Conservation (phyloP, 1,140 invertebrate genomes). For the Tetramorium parvispinum region DNA sequence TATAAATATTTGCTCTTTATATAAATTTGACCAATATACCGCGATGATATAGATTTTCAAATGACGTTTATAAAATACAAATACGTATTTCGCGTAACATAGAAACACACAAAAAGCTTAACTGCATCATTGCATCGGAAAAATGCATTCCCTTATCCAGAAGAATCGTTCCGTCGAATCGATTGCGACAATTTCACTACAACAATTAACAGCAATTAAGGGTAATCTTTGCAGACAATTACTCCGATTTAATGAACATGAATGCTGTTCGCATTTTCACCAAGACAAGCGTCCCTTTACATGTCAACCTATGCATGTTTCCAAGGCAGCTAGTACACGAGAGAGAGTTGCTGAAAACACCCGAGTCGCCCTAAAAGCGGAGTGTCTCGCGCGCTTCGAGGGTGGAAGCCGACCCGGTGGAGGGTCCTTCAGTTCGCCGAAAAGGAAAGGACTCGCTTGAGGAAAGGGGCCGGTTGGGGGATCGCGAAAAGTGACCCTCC, state of each 20-base stretch:
- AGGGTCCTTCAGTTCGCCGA: slow-evolving; percentile 68
- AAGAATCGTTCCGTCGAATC: not conserved
- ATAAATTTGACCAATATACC: not conserved
- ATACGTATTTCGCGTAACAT: not conserved
- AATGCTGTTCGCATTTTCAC: not conserved
- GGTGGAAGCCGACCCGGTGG: slow-evolving; percentile 63
- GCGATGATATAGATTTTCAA: not conserved
- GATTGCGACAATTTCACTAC: not conserved
- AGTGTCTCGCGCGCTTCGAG: slow-evolving; percentile 61
- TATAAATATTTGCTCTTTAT: not conserved
- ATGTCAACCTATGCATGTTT: not conserved
- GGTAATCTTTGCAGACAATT: not conserved
- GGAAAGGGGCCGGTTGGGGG: slow-evolving; percentile 69
- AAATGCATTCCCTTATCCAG: not conserved
- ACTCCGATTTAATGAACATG: not conserved
- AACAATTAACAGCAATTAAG: not conserved
- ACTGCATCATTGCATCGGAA: not conserved
- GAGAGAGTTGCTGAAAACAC: slow-evolving; percentile 12
- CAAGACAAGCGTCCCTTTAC: not conserved
- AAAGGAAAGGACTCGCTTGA: slow-evolving; percentile 76
- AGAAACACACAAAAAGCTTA: not conserved
- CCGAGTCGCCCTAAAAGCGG: slow-evolving; percentile 35
- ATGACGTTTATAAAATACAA: not conserved
- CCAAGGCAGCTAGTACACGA: slow-evolving; percentile 22
- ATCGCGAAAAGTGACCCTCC: slow-evolving; percentile 73